Evolutionary conservation across 2,113 vertebrate genomes (phyloP), one percentile per base, ranked within the genome.

Genomic region (Muntiacus reevesi): DNA sequence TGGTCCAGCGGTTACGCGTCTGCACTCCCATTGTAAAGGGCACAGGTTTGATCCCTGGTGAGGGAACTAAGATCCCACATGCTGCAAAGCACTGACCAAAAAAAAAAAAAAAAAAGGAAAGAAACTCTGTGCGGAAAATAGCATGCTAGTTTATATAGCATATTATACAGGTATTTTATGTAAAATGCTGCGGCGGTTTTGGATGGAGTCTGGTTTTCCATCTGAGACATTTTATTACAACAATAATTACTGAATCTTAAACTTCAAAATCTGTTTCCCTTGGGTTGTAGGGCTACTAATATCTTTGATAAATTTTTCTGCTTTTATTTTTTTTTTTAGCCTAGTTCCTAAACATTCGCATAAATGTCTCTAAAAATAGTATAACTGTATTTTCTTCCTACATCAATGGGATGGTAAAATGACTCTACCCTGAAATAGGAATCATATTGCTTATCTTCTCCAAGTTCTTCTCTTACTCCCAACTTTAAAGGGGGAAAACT

Each of bases 261-360:
- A 78, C 47, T 64, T 97, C 5, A 71, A 54, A 85, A 71, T 54
- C 50, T 84, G 40, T 92, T 86, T 92, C 2, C 52, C 7, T 19
- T 89, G 25, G n/a, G 11, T 60, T 60, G 11, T 91, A 27, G 27
- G 25, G 36, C 8, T 12, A 71, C n/a, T 40, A 45, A 85, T 54
- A 6, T 40, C 19, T 85, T 21, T 25, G 50, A 47, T 81, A 92
- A 91, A 52, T 71, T 79, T 87, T 89, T 52, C 33, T 62, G 71
- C 33, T 91, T 78, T 87, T 43, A 83, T 74, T 83, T 91, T 94
- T 91, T 94, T 43, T 95, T 94, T 91, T 83, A 95, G 33, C 21
- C 17, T 88, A 2, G 17, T 59, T 88, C 85, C 28, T 50, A 91
- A 87, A 33, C 40, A 87, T 91, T 52, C 59, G 13, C 50, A 54